Evolutionary conservation across 2,113 vertebrate genomes (phyloP), one percentile per base, ranked within the genome.

Genomic region (Anarrhichthys ocellatus): DNA sequence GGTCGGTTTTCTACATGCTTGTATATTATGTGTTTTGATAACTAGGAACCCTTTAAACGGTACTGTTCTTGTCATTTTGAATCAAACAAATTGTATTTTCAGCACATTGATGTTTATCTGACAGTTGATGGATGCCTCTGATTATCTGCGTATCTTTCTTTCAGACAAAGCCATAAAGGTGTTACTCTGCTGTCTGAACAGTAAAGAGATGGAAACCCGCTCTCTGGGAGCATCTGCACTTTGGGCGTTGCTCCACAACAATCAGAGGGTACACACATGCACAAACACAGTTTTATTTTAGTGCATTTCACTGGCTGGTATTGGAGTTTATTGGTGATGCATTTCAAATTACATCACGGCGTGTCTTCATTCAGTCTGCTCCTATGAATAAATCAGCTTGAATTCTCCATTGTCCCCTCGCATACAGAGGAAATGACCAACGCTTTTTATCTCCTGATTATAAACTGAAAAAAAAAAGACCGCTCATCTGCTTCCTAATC

Each of bases 191-290:
- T 97, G 96, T 89, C 92, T 99, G 92, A 96, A 96, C 87, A 97
- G 94, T 83, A 94, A 95, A 79, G 96, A 90, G 70, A 77, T 58
- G 38, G 89, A 92, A 61, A 88, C 91, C 48, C 95, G 94, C 76
- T 96, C 96, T 84, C 95, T 98, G 48, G 98, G 97, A 80, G 97
- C 97, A 1, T 96, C 97, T 69, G 96, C 97, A 0, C 94, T 99
- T 38, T 99, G 98, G 98, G 97, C 98, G 52, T 94, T 99, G 76
- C 93, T 96, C 69, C 95, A 99, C 92, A 99, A 97, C 90, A 97
- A 94, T 85, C 98, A 98, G 56, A 98, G 97, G 97, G 98, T 99
- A 29, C 17, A 68, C 18, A 69, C 67, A 50, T 40, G 58, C 59
- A 20, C 10, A 2, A 27, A 42, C 17, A 38, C n/a, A 80, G 40